Conservation (phyloP, 2,797 vertebrate species). For the Pelochelys cantorii region DNA sequence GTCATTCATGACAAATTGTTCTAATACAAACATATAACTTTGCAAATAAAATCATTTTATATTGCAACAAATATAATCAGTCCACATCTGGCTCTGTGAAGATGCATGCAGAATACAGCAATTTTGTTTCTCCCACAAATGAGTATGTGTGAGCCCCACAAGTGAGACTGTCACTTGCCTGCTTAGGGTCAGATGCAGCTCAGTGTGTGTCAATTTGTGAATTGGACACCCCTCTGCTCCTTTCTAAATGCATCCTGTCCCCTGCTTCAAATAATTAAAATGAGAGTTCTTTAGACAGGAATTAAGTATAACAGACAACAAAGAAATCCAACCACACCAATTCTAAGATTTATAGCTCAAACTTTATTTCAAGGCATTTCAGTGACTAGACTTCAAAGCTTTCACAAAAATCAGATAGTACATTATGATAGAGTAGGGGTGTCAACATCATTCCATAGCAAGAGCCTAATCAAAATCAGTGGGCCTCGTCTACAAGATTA, state of each 20-base stretch:
- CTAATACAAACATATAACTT: not conserved
- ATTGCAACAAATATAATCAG: not conserved
- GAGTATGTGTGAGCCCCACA: not conserved
- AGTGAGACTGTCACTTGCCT: not conserved
- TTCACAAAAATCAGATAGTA: not conserved
- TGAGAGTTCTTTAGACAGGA: not conserved
- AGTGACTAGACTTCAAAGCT: constrained; percentile 1
- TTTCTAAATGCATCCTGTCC: not conserved
- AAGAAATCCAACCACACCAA: not conserved
- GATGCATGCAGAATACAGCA: not conserved
- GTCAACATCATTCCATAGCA: accelerated
- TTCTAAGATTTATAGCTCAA: constrained; percentile 1
- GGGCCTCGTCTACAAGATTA: not conserved
- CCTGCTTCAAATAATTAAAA: not conserved
- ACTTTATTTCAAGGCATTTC: constrained; percentile 62
- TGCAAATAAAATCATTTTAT: not conserved
- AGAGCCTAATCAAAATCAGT: not conserved
- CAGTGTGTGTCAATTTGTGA: not conserved
- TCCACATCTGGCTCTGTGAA: not conserved
- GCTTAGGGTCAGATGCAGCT: not conserved
- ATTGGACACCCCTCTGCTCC: not conserved
- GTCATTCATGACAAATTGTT: not conserved
- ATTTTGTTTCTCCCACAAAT: not conserved
- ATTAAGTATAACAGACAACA: not conserved
- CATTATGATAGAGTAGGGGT: not conserved